These are phyloP conservation scores for Drosophila santomea DNA, from an alignment of 1,140 invertebrate genomes.

Conservation along the genomic window DNA sequence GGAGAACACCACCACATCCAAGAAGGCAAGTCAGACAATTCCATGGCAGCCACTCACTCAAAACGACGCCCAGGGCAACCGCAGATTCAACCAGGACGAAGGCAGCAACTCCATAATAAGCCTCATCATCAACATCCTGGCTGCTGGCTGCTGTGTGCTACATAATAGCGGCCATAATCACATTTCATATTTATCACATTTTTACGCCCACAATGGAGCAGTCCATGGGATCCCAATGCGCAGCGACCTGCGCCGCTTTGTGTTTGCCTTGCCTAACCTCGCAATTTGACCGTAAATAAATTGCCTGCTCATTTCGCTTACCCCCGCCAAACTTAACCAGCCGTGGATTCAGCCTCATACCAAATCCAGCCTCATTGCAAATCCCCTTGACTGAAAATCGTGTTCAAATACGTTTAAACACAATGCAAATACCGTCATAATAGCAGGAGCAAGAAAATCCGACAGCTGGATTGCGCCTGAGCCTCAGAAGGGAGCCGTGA, in stretches of 20 bases:
- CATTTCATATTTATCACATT: conserved; percentile 85
- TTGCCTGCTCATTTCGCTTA: conserved; percentile 80
- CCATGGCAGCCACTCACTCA: conserved; percentile 63
- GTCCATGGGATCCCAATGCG: conserved; percentile 16
- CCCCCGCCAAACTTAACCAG: not conserved
- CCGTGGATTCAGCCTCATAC: not conserved
- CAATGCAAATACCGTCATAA: conserved; percentile 84
- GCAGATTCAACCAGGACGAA: conserved; percentile 27
- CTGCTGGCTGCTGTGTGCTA: conserved; percentile 26
- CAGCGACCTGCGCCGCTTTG: conserved; percentile 57
- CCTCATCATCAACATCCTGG: conserved; percentile 54
- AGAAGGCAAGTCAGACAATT: conserved; percentile 15
- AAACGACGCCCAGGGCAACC: conserved; percentile 76
- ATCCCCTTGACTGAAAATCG: conserved; percentile 49
- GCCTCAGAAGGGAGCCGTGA: not conserved
- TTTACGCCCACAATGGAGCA: conserved; percentile 69
- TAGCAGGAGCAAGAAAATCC: conserved; percentile 60
- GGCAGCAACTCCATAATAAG: conserved; percentile 79
- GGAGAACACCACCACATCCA: conserved; percentile 1
- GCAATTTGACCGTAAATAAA: conserved; percentile 83
- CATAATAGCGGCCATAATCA: conserved; percentile 82
- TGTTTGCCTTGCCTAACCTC: conserved; percentile 78
- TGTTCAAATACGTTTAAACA: conserved; percentile 81
- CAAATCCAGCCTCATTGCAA: not conserved
- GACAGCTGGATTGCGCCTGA: conserved; percentile 59